Evolutionary conservation across 2,888 invertebrate species (phyloP).

Genomic region (Acanthopleura granulata): DNA sequence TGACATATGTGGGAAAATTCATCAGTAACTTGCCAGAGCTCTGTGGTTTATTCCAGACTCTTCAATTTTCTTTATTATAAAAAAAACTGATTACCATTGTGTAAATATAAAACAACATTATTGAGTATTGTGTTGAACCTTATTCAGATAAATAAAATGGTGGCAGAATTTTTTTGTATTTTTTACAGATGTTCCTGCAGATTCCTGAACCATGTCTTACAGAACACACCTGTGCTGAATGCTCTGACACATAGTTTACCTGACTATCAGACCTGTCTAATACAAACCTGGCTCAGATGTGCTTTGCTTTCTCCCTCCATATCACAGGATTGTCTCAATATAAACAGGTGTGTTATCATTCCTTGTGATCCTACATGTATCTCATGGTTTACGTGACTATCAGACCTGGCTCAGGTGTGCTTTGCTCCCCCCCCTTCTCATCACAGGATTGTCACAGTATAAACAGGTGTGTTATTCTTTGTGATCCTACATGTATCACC

Average conservation of each 20-base stretch:
- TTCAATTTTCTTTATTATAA: no score
- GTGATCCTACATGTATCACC: no score
- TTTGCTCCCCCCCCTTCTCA: slow-evolving; percentile 36
- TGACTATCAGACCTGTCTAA: slow-evolving; percentile 29
- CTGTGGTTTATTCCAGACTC: no score
- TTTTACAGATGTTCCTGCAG: slow-evolving; percentile 38
- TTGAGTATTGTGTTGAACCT: no score
- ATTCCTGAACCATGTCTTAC: slow-evolving; percentile 52
- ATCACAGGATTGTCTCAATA: slow-evolving; percentile 33
- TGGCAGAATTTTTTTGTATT: no score
- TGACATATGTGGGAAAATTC: no score
- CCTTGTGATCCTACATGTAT: background rate
- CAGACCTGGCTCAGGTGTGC: slow-evolving; percentile 32
- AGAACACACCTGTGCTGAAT: slow-evolving; percentile 35
- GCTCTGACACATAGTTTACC: slow-evolving; percentile 32
- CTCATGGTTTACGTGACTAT: no score
- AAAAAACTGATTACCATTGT: no score
- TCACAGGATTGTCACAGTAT: slow-evolving; percentile 34
- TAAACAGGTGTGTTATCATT: slow-evolving; percentile 32
- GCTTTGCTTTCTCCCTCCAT: slow-evolving; percentile 37
- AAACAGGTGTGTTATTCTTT: slow-evolving; percentile 29
- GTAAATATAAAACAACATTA: no score
- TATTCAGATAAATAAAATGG: no score
- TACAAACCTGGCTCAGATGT: slow-evolving; percentile 55
- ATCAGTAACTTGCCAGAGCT: no score